Base-by-base conservation (phyloP, 2,888 invertebrate species). In the Drosophila maculinotata region DNA sequence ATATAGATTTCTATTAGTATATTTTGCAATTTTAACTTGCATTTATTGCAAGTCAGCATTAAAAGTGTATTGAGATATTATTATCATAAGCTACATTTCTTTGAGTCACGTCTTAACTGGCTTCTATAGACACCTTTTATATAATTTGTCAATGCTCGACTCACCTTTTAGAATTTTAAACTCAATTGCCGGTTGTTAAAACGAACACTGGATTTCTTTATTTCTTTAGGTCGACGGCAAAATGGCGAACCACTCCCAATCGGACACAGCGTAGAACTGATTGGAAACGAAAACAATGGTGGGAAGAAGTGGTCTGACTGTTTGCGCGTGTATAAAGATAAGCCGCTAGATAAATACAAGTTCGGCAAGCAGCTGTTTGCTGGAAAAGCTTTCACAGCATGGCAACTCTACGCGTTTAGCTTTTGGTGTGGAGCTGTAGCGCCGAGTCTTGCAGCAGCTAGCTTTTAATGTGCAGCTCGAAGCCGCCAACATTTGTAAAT, bases 321-420 rank as follows among this genome's bases (percentile, higher is more conserved):
- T 31, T 41, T 26, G 52, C 49, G 66, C 63, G 74, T 58, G 58
- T 57, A 57, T 36, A 45, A 28, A 62, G 70, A 80, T 70, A 80
- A 70, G 75, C 56, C 20, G 49, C 57, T 74, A 83, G 84, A 79
- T 80, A 83, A 84, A 80, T 80, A 80, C 81, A 63, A 58, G 78
- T 77, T 74, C 52, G 33, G 25, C 47, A 15, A 33, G 14, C 77
- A 77, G 82, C 82, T 77, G 80, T 59, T 69, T 39, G 30, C 7
- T 17, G 4, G 1, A 44, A n/a, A 42, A 75, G 68, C 77, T 77
- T 42, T 39, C 1, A 7, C n/a, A 8, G 15, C 15, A 26, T 53
- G 52, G 39, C 65, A 65, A 51, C 76, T 57, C 76, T 51, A 51
- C 26, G 33, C 33, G 42, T 35, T 6, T 14, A 60, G 71, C 79